Base-by-base conservation (phyloP, 2,113 vertebrate species). In the Halcyon senegalensis region DNA sequence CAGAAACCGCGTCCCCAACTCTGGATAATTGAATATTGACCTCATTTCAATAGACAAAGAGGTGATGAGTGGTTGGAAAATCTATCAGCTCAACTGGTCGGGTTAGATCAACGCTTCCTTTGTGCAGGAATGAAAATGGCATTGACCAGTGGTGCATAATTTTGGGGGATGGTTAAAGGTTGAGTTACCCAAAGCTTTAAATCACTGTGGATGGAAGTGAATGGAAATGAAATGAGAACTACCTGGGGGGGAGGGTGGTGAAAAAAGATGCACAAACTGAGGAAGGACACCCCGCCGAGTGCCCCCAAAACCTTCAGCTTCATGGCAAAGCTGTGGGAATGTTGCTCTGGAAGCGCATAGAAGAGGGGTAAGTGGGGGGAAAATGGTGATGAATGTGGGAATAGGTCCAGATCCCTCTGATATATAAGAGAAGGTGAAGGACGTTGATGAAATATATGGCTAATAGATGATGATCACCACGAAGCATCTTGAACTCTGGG, bases 11-110 rank as follows among this genome's bases (percentile, higher is more conserved):
- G 62, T 51, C 11, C 56, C 0, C 5, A 59, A 31, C 70, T 72
- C 64, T 24, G 41, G 87, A 41, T 82, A 72, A 90, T 90, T 66
- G 76, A 77, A 66, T 93, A 87, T 93, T 82, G 92, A 90, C 87
- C 83, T 60, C 44, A n/a, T 87, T 72, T 59, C 70, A 37, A 30
- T 59, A 82, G 87, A 93, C 82, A 87, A 90, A 90, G 64, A 82
- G 64, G n/a, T 80, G 81, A 44, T 63, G 91, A 80, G 5, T 75
- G 75, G 48, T 25, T 69, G 35, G 82, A 53, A 67, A 72, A 82
- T 82, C 59, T 13, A 41, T 81, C 87, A 77, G 63, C 59, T 60
- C n/a, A 53, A n/a, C n/a, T 37, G 76, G 56, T 41, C 28, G 41
- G 69, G 76, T 64, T 81, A 3, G 41, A 31, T 58, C 76, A 81